Evolutionary conservation across 2,797 vertebrate species (phyloP), one percentile per base, ranked within the genome.

Genomic region (Xerus rutilus): DNA sequence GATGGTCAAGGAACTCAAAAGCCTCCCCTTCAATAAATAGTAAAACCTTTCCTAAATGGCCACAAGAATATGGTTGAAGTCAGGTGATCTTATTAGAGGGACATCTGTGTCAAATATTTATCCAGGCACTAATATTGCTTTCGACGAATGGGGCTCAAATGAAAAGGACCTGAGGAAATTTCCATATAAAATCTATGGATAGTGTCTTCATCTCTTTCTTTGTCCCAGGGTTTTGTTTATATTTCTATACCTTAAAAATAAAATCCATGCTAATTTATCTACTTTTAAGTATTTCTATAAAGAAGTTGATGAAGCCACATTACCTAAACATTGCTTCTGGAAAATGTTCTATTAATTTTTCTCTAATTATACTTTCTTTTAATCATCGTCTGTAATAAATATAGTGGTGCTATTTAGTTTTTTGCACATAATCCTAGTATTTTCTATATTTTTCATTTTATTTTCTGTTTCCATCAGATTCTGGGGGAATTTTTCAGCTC

Each of bases 401-500:
- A 70, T 5, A 35, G 13, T 25, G 8, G 4, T 86, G 7, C 0
- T 54, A 0, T 76, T 57, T 18, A 20, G 9, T 76, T 93, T 91
- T 8, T 10, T 89, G 21, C 6, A 47, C 21, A 32, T 39, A 8
- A 4, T 8, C 17, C 54, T 91, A 47, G 30, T 62, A 20, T 74
- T 89, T 95, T 59, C 32, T 86, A 43, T 20, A 30, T 20, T 81
- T 69, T 83, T 72, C 47, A 39, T 1, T 15, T 49, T 86, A 25
- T 35, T 39, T 96, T 72, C 35, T 52, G 70, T 77, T 91, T 89
- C n/a, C 10, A 67, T 45, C 87, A 13, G n/a, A 73, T 83, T 87
- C 21, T 52, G 47, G 13, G 49, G 54, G 54, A 85, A 35, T 15
- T 28, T 67, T 67, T 77, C 18, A 74, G 10, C 43, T 84, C 25